phyloP scores from a whole-genome alignment of 2,888 invertebrate genomes.

The Mycalesis mineus region DNA sequence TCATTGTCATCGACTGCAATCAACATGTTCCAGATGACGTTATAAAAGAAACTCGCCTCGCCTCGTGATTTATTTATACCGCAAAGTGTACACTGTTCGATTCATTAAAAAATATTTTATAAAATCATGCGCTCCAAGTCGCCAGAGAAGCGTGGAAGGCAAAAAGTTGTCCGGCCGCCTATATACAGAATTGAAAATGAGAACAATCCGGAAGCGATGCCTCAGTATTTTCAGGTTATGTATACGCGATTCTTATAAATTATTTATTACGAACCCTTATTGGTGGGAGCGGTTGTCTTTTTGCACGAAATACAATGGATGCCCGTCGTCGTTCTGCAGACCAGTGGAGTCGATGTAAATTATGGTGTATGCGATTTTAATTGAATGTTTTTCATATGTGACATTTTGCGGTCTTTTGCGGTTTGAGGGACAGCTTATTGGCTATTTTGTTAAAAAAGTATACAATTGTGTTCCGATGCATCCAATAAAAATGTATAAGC shows the following conservation, averaged over 20 bases:
- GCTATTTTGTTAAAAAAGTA: conserved; percentile 2
- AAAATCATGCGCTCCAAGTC: conserved; percentile 45
- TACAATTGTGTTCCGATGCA: too few species aligned
- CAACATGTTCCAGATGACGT: conserved; percentile 37
- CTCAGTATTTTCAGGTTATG: conserved; percentile 66
- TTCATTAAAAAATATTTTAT: conserved; percentile 38
- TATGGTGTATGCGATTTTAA: conserved; percentile 35
- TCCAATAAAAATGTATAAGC: too few species aligned
- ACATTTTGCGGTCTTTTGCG: conserved; percentile 30
- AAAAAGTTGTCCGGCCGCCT: conserved; percentile 39
- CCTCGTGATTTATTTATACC: conserved; percentile 39
- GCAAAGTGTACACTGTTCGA: conserved; percentile 32
- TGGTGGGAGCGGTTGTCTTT: conserved; percentile 38
- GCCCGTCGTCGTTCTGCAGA: conserved; percentile 30
- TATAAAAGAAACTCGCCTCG: conserved; percentile 36
- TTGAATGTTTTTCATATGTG: conserved; percentile 36
- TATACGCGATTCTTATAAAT: conserved; percentile 41
- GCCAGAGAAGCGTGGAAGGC: conserved; percentile 34
- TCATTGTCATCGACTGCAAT: conserved; percentile 40
- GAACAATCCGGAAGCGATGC: conserved; percentile 54
- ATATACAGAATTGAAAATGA: conserved; percentile 46
- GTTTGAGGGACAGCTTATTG: conserved; percentile 23
- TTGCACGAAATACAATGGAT: conserved; percentile 42
- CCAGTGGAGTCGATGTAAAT: conserved; percentile 36
- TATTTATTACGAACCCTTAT: conserved; percentile 41